phyloP scores from a whole-genome alignment of 2,797 vertebrate species.

The Anguilla pacifica region DNA sequence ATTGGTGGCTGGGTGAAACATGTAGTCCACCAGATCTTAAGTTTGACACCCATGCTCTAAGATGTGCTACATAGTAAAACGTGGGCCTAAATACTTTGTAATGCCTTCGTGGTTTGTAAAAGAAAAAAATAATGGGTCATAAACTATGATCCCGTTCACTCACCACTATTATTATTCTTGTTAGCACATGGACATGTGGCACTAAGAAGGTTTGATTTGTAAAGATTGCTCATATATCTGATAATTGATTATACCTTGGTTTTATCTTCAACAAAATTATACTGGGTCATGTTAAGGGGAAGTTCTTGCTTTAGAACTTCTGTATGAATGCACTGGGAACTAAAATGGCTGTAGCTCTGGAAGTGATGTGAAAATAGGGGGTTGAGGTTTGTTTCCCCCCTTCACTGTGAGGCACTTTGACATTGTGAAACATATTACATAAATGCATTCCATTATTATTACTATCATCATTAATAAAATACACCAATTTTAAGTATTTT shows the following conservation, averaged over 20 bases:
- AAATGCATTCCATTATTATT: too few relatives aligned
- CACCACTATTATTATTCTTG: background rate
- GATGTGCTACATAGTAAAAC: background rate
- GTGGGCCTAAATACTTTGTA: background rate
- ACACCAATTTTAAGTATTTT: too few relatives aligned
- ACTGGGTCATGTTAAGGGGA: background rate
- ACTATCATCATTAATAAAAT: too few relatives aligned
- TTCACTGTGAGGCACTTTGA: too few relatives aligned
- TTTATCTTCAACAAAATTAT: background rate
- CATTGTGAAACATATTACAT: too few relatives aligned
- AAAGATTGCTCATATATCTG: too few relatives aligned
- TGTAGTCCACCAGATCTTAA: background rate
- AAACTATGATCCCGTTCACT: background rate
- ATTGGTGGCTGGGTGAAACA: background rate
- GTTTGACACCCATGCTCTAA: background rate
- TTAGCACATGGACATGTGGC: background rate
- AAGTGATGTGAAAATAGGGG: too few relatives aligned
- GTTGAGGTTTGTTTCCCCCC: too few relatives aligned
- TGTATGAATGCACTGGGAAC: background rate
- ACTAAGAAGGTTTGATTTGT: background rate
- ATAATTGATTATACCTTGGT: background rate
- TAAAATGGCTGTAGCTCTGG: too few relatives aligned
- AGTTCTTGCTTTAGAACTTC: background rate
- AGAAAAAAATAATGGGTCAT: background rate
- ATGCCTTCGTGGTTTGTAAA: background rate